Evolutionary conservation across 2,113 vertebrate species (phyloP), one percentile per base, ranked within the genome.

Genomic region (Pristiophorus japonicus): DNA sequence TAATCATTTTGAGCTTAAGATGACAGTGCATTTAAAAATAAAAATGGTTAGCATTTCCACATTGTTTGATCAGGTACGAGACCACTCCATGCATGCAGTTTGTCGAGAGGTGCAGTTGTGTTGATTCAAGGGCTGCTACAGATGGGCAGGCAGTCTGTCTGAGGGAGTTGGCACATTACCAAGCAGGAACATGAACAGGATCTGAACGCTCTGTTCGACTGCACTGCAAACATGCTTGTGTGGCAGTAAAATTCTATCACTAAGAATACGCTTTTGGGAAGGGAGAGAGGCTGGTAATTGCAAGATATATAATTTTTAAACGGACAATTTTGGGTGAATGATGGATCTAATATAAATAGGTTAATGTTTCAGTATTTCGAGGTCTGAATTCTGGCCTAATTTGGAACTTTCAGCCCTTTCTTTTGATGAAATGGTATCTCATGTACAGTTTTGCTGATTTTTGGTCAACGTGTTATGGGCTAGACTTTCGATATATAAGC

Each of bases 121-220:
- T 38, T 63, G 34, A 65, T 65, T 91, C 34, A 22, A 65, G n/a
- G 59, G 1, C 30, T 59, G 55, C n/a, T 34, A 38, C 34, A n/a
- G 88, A 63, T 63, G 7, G 1, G 42, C 22, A 38, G 16, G 59
- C 88, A 38, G 18, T 27, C 66, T 94, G n/a, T 45, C n/a, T 94
- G 6, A 73, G 24, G 73, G 27, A 8, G 10, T 47, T 94, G 93
- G 93, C 93, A 51, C 11, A 7, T 42, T 94, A 30, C 93, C 66
- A 94, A 73, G 47, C 93, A 94, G 93, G 93, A 34, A 11, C 24
- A 70, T 47, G 45, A 94, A 51, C 93, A 70, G 65, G 93, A 94
- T 47, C 11, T 16, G 93, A 5, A 30, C 27, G 14, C n/a, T 42
- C 92, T 34, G 24, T 70, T 34, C 27, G 18, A 16, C 27, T 45